Percentiles rank a stretch among this genome's conserved stretches.
Conservation (phyloP, 2,797 vertebrate genomes). For the Esox masquinongy region DNA sequence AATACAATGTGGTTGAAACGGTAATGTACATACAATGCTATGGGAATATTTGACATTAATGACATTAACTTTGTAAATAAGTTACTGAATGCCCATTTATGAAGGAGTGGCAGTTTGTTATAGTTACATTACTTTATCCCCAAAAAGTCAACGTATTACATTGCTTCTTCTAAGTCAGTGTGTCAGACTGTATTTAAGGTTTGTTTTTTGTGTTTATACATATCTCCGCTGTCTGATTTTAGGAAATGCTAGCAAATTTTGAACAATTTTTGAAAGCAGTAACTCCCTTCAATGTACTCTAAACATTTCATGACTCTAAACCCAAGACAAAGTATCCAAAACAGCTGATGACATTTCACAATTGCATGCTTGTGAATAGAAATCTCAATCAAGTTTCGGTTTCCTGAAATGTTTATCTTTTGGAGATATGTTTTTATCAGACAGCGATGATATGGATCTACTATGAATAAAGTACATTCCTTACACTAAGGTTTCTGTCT, state of each 20-base stretch:
- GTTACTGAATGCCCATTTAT: background rate
- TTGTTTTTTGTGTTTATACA: background rate
- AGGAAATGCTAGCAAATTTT: no score
- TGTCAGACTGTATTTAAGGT: background rate
- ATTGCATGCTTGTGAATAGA: no score
- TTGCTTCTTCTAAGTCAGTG: background rate
- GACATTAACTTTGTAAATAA: background rate
- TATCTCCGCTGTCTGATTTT: background rate
- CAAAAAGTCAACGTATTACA: background rate
- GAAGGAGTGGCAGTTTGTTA: constrained; percentile 8
- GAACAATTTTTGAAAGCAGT: no score
- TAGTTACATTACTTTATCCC: background rate
- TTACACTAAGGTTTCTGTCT: background rate
- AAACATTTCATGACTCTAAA: no score
- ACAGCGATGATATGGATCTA: background rate
- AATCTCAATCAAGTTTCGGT: no score
- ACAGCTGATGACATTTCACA: no score
- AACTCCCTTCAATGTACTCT: no score
- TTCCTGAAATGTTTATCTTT: no score
- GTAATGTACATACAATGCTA: background rate
- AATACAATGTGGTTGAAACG: background rate
- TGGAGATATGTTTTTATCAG: no score
- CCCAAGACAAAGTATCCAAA: no score
- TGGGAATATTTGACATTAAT: background rate
- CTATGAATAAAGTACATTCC: constrained; percentile 14